Conservation (phyloP, 2,113 vertebrate species). For the Larimichthys crocea region DNA sequence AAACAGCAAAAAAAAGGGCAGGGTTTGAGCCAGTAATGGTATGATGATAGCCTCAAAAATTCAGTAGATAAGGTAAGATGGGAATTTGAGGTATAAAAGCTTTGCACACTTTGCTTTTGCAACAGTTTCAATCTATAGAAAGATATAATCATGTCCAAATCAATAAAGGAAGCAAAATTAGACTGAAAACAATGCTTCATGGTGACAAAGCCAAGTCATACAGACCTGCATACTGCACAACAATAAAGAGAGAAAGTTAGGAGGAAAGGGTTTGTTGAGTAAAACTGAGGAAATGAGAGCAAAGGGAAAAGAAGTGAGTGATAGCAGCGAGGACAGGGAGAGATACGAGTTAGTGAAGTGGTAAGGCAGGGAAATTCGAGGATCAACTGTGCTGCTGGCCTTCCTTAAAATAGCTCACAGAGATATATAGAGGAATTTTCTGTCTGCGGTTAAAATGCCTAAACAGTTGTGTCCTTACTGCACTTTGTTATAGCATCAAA, state of each 20-base stretch:
- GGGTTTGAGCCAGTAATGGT: not conserved
- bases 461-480: not conserved
- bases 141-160: not conserved
- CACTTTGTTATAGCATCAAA: not conserved
- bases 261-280: not conserved
- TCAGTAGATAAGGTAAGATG: not conserved
- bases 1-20: not conserved
- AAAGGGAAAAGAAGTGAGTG: constrained; percentile 17
- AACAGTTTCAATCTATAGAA: not conserved
- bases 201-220: not conserved
- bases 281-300: constrained; percentile 11
- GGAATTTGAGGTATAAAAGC: not conserved
- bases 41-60: not conserved
- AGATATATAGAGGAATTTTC: constrained; percentile 2
- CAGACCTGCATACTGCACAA: not conserved
- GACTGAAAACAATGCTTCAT: not conserved
- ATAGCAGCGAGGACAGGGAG: constrained; percentile 8
- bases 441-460: constrained; percentile 1
- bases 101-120: too few species aligned
- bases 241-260: too few species aligned
- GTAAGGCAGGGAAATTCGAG: constrained; percentile 9
- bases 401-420: constrained; percentile 30
- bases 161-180: not conserved
- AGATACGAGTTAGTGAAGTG: constrained; percentile 5
- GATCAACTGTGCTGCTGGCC: constrained; percentile 25